These are phyloP conservation scores for Oreonectes daqikongensis DNA, from an alignment of 2,797 vertebrate genomes.

Conservation along the genomic window DNA sequence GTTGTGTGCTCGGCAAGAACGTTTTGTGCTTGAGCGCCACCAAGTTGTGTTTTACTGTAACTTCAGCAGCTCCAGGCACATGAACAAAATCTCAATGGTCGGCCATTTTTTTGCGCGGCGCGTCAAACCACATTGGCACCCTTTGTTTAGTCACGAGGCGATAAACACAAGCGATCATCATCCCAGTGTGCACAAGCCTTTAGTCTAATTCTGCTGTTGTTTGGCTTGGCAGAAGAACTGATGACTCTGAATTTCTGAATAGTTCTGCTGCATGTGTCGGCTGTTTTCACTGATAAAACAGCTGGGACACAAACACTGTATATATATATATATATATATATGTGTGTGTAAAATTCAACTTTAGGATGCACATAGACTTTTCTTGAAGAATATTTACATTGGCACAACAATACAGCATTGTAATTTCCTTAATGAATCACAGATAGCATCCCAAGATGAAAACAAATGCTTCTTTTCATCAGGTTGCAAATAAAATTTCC, in stretches of 20 bases:
- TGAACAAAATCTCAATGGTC: too few species aligned
- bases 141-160: too few species aligned
- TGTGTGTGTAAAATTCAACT: background rate
- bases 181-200: too few species aligned
- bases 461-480: background rate
- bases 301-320: background rate
- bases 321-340: too few species aligned
- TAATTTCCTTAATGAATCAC: background rate
- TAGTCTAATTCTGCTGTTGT: slow-evolving; percentile 10
- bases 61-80: too few species aligned
- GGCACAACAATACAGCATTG: background rate
- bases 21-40: too few species aligned
- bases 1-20: too few species aligned
- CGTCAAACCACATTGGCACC: too few species aligned
- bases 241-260: slow-evolving; percentile 17
- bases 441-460: background rate
- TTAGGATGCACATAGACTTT: background rate
- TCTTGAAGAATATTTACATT: background rate
- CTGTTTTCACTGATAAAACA: background rate
- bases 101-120: too few species aligned
- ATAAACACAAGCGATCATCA: too few species aligned
- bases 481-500: background rate
- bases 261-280: slow-evolving; percentile 17
- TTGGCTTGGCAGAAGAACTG: slow-evolving; percentile 16
- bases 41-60: too few species aligned